Evolutionary conservation across 2,113 vertebrate species (phyloP).

Genomic region (Malurus melanocephalus): DNA sequence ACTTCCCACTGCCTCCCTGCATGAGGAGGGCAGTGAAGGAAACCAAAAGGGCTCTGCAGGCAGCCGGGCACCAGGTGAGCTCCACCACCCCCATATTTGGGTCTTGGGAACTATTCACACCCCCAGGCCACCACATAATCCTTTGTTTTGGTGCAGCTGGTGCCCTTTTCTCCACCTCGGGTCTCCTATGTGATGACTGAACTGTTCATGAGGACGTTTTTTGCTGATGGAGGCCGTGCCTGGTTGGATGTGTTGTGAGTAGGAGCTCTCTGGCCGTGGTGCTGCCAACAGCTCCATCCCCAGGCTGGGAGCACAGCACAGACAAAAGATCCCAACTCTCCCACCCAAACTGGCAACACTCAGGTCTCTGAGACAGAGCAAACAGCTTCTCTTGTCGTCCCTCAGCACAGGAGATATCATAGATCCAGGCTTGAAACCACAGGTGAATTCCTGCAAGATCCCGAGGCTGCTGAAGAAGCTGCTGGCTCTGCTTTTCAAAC

Average conservation of each 20-base stretch:
- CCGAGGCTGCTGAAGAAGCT: constrained; percentile 76
- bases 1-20: constrained; percentile 75
- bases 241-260: constrained; percentile 49
- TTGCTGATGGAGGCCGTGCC: constrained; percentile 73
- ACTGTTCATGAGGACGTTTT: constrained; percentile 44
- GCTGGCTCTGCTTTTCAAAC: constrained; percentile 74
- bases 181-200: constrained; percentile 48
- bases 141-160: constrained; percentile 71
- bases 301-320: accelerated
- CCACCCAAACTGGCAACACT: not conserved
- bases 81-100: not conserved
- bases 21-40: constrained; percentile 79
- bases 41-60: constrained; percentile 78
- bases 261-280: not conserved
- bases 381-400: not conserved
- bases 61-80: constrained; percentile 85
- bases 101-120: not conserved
- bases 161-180: constrained; percentile 77
- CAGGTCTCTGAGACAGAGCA: not conserved
- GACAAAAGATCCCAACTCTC: not conserved
- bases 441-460: constrained; percentile 38
- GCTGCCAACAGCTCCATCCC: not conserved
- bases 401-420: constrained; percentile 72
- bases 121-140: not conserved
- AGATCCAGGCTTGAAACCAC: constrained; percentile 70